Percentiles rank a stretch among this genome's conserved stretches.
Conservation (phyloP, 2,113 vertebrate species). For the Peromyscus californicus region DNA sequence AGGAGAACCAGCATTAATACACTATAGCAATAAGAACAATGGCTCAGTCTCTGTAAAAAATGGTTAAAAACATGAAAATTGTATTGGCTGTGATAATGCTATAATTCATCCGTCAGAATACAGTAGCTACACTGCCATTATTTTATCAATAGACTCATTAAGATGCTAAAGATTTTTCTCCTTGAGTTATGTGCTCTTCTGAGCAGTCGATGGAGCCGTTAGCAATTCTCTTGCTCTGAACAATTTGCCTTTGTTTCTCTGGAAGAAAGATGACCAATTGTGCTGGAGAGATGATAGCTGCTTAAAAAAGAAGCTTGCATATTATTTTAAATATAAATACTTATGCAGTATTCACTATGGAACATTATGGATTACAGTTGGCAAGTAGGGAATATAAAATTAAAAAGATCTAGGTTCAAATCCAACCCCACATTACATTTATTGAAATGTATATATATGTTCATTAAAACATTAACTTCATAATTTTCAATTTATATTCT, state of each 20-base stretch:
- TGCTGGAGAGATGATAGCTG: background rate
- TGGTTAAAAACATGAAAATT: constrained; percentile 66
- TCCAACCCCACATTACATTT: background rate
- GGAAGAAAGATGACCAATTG: constrained; percentile 34
- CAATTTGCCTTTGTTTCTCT: constrained; percentile 64
- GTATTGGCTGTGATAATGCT: constrained; percentile 32
- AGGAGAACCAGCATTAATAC: constrained; percentile 30
- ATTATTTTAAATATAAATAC: background rate
- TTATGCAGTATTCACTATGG: background rate
- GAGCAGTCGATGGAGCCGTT: constrained; percentile 61
- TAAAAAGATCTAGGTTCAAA: background rate
- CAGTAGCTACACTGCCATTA: constrained; percentile 53
- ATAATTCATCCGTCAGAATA: constrained; percentile 69
- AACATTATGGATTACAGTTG: background rate
- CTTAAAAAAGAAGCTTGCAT: background rate
- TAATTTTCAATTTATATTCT: background rate
- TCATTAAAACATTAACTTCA: background rate
- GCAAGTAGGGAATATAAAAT: background rate
- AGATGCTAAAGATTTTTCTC: constrained; percentile 78
- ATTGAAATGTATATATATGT: background rate
- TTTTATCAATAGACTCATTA: constrained; percentile 79
- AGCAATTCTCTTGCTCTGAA: constrained; percentile 53
- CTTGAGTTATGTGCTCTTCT: constrained; percentile 71
- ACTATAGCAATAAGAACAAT: constrained; percentile 46
- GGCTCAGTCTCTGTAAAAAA: constrained; percentile 39